Base-by-base conservation (phyloP, 2,888 invertebrate genomes). In the Criorhina ranunculi region DNA sequence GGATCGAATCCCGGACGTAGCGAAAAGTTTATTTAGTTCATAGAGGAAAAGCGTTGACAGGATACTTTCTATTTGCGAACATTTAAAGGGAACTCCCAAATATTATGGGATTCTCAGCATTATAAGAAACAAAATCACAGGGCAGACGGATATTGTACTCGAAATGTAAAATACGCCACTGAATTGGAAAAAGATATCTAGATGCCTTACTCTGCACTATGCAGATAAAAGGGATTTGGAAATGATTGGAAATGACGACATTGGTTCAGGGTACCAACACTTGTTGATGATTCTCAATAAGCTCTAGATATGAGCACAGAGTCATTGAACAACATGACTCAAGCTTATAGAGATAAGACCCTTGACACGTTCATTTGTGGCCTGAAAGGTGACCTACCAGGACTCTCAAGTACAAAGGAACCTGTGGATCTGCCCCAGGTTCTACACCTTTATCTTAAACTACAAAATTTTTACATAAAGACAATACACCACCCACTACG, bases 361-460 rank as follows among this genome's bases (percentile, higher is more conserved):
- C 69, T 87, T 8, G 78, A 87, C 40, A 87, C 76, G 0, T 87
- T 86, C 46, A 57, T 87, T 7, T 29, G 86, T 17, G 85, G 87
- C n/a, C 40, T 87, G n/a, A 72, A 79, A 29, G 86, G 86, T 8
- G 69, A 85, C 15, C 42, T 87, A 12, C 78, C 86, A 7, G 55
- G 83, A 17, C 80, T 87, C 8, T 55, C 83, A 15, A 67, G 80
- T 44, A 83, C 86, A 19, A 51, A 59, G 12, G 81, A 82, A 44
- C 86, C 86, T 44, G 67, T 24, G 8, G 83, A 67, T 40, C 49
- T 86, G 37, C 81, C 69, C 6, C 66, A 79, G 40, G 77, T 73
- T 8, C 31, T 86, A 33, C 78, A 86, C 5, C n/a, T 79, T 8
- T 81, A 72, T 17, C 15, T 79, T 8, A 87, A 86, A 33, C 42